phyloP scores from a whole-genome alignment of 2,113 vertebrate genomes.

The Channa argus region DNA sequence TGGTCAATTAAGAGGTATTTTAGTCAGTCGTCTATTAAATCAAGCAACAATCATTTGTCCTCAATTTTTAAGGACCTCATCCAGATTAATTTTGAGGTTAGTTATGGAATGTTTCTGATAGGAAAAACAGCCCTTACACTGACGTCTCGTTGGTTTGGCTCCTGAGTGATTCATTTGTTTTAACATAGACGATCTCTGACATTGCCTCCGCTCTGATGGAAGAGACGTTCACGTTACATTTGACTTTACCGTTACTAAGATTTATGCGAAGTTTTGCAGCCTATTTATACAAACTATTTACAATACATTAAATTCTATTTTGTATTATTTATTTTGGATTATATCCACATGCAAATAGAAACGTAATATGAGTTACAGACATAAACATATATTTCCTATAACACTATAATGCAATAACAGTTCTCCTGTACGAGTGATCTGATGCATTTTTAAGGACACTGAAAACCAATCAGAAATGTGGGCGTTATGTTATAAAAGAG shows the following conservation, averaged over 20 bases:
- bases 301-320: background rate
- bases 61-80: background rate
- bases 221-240: slow-evolving; percentile 42
- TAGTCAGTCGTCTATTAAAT: too few species aligned
- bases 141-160: background rate
- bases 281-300: background rate
- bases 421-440: background rate
- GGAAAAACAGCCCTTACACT: background rate
- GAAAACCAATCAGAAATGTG: background rate
- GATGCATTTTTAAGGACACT: background rate
- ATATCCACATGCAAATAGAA: too few species aligned
- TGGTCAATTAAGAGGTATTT: too few species aligned
- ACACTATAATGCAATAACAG: background rate
- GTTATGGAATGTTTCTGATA: background rate
- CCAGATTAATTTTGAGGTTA: background rate
- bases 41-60: too few species aligned
- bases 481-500: background rate
- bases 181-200: slow-evolving; percentile 54
- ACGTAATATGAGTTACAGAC: too few species aligned
- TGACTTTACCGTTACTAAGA: background rate
- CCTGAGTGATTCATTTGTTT: background rate
- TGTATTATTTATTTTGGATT: rapidly evolving
- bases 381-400: too few species aligned
- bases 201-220: background rate
- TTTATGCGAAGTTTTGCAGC: background rate